These are phyloP conservation scores for Nomada flava DNA, from an alignment of 2,888 invertebrate species.

Conservation along the genomic window DNA sequence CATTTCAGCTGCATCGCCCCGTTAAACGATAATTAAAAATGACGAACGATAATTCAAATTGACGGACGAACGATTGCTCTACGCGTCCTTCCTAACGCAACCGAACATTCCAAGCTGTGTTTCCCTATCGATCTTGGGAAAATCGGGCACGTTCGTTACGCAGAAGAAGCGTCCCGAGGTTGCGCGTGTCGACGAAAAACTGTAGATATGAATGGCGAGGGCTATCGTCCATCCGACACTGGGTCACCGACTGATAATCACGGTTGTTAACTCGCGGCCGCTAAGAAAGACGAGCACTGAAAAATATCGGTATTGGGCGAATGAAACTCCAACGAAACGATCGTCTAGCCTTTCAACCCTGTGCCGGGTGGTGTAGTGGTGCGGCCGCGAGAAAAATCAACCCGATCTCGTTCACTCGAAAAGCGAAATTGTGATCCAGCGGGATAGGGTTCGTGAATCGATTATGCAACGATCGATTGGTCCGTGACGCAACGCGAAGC, in stretches of 20 bases:
- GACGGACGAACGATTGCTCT: no score
- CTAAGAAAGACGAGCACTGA: not conserved
- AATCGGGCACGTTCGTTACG: not conserved
- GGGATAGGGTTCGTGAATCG: not conserved
- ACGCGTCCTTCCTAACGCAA: no score
- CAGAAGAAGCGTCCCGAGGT: slow-evolving; percentile 44
- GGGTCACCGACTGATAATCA: slow-evolving; percentile 80
- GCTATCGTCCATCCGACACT: slow-evolving; percentile 72
- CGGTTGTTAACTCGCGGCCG: slow-evolving; percentile 42
- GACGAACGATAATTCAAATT: no score
- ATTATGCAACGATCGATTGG: slow-evolving; percentile 40
- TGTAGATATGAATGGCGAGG: slow-evolving; percentile 72
- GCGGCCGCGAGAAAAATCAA: not conserved
- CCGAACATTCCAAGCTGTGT: no score
- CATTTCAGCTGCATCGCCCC: no score
- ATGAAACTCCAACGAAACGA: not conserved
- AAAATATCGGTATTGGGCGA: slow-evolving; percentile 25
- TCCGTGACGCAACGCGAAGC: slow-evolving; percentile 23
- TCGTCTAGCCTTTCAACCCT: not conserved
- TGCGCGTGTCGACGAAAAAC: slow-evolving; percentile 58
- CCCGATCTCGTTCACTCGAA: slow-evolving; percentile 24
- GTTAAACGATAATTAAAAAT: no score
- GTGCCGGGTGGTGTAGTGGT: no score
- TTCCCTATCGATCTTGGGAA: not conserved
- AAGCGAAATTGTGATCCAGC: not conserved